Conservation (phyloP, 2,113 vertebrate genomes). For the Misgurnus mizolepis region DNA sequence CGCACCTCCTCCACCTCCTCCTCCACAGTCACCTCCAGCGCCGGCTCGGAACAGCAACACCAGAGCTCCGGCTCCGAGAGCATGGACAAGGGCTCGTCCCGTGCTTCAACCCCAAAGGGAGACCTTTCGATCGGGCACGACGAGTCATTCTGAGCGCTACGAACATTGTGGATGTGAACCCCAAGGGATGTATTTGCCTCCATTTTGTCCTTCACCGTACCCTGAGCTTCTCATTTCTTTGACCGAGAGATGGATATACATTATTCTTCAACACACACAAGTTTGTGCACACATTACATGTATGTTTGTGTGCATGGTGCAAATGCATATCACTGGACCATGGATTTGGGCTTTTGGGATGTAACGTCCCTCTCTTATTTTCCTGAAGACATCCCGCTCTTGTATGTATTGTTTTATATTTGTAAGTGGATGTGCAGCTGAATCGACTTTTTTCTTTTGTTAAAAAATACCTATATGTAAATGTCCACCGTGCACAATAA, state of each 20-base stretch:
- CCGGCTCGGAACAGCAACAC: constrained; percentile 96
- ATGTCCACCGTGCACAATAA: constrained; percentile 95
- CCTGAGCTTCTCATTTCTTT: constrained; percentile 55
- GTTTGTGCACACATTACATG: not conserved
- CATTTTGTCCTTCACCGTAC: constrained; percentile 14
- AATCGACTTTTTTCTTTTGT: constrained; percentile 88
- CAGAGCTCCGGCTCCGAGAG: constrained; percentile 99
- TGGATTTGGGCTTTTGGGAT: constrained; percentile 73
- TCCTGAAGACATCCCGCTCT: constrained; percentile 89
- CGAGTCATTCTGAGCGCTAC: constrained; percentile 90
- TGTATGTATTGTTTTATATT: constrained; percentile 99
- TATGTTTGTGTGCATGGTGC: constrained; percentile 29
- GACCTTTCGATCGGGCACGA: constrained; percentile 93
- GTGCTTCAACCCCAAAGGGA: constrained; percentile 97
- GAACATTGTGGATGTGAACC: constrained; percentile 39
- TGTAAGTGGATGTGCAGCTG: constrained; percentile 98
- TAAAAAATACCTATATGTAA: constrained; percentile 67
- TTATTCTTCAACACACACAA: not conserved
- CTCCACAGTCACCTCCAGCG: constrained; percentile 97
- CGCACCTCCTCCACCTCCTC: constrained; percentile 97
- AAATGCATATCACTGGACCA: constrained; percentile 40
- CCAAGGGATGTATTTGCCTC: constrained; percentile 17
- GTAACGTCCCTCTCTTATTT: constrained; percentile 69
- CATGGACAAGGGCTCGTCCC: constrained; percentile 98
- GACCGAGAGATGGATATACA: constrained; percentile 19